phyloP scores from a whole-genome alignment of 2,113 vertebrate species.

The Perognathus longimembris region DNA sequence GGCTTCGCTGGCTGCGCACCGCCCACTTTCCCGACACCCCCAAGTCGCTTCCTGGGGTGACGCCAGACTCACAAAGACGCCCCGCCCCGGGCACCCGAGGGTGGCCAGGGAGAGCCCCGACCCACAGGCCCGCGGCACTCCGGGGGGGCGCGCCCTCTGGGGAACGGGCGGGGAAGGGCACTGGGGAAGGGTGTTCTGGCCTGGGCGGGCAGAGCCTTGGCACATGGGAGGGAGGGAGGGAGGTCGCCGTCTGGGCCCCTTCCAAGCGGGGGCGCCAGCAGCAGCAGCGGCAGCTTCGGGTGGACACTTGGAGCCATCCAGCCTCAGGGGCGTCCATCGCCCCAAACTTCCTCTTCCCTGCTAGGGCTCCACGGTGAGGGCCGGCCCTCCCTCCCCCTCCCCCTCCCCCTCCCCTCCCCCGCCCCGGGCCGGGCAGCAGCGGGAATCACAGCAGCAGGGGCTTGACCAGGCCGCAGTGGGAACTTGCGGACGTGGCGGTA shows the following conservation, averaged over 20 bases:
- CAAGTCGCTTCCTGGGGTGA: accelerated
- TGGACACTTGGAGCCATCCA: too few species aligned
- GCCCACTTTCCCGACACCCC: too few species aligned
- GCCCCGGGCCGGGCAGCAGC: too few species aligned
- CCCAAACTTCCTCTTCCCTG: not conserved
- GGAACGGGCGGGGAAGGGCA: conserved; percentile 26
- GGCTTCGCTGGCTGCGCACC: not conserved
- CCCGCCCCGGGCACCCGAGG: accelerated
- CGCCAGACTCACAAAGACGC: not conserved
- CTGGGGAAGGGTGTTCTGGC: not conserved
- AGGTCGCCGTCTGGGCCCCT: not conserved
- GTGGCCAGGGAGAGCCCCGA: not conserved
- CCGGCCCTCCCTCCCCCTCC: not conserved
- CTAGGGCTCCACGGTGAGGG: not conserved
- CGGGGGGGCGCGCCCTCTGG: too few species aligned
- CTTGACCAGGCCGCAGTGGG: conserved; percentile 97
- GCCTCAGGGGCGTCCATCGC: not conserved
- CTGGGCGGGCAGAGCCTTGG: not conserved
- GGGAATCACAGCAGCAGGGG: conserved; percentile 87
- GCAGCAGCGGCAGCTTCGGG: not conserved
- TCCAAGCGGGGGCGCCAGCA: not conserved
- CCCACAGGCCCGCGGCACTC: too few species aligned
- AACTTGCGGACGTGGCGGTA: conserved; percentile 99
- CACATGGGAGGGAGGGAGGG: not conserved
- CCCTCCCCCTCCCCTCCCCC: too few species aligned